These are phyloP conservation scores for Petrocephalus schoutedeni DNA, from an alignment of 2,797 vertebrate species.

Conservation along the genomic window DNA sequence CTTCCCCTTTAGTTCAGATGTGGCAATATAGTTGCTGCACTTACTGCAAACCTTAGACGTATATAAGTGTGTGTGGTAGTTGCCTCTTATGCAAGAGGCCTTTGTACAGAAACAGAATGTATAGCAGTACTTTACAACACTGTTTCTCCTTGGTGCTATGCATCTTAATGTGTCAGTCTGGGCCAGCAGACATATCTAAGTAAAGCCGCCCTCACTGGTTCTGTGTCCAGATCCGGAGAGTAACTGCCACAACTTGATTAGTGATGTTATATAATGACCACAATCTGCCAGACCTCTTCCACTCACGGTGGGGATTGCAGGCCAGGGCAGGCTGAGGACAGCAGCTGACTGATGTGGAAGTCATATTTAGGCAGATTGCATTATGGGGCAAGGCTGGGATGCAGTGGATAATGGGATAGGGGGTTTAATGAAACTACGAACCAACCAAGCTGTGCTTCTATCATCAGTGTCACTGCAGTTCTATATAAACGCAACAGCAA, in stretches of 20 bases:
- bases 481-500: neutral
- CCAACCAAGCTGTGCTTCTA: neutral
- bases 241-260: constrained; percentile 12
- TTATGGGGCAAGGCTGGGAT: neutral
- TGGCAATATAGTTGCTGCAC: neutral
- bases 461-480: neutral
- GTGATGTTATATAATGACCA: constrained; percentile 11
- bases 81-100: neutral
- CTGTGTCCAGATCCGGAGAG: neutral
- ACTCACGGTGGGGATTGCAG: neutral
- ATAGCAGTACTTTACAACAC: neutral
- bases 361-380: neutral
- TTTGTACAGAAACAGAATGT: neutral
- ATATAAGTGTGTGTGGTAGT: neutral
- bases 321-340: neutral
- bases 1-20: neutral
- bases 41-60: neutral
- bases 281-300: constrained; percentile 2
- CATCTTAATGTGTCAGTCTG: neutral
- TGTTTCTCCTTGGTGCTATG: neutral
- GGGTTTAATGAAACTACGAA: neutral
- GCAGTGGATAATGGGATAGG: neutral
- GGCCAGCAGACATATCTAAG: neutral
- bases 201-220: neutral
- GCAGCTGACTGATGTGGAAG: neutral